phyloP scores from a whole-genome alignment of 2,888 invertebrate species.

The Dascillus cervinus region DNA sequence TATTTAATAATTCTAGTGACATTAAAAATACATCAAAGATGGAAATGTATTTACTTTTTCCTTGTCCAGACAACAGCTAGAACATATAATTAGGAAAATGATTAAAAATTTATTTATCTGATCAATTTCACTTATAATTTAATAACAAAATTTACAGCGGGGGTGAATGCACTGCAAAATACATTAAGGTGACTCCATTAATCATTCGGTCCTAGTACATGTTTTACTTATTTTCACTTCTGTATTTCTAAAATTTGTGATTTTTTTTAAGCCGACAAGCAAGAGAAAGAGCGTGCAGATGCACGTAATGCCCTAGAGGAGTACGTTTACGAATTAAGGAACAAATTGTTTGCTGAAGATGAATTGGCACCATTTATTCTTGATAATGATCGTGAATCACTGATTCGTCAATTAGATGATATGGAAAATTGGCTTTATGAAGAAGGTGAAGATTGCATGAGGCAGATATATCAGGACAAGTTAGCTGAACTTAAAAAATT shows the following conservation, averaged over 20 bases:
- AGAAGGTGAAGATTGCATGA: slow-evolving; percentile 88
- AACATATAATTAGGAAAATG: too few species aligned
- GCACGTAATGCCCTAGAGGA: slow-evolving; percentile 96
- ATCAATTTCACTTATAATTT: too few species aligned
- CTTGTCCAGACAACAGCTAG: too few species aligned
- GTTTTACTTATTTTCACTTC: background rate
- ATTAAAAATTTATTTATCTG: too few species aligned
- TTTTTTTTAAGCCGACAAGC: slow-evolving; percentile 66
- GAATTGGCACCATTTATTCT: slow-evolving; percentile 68
- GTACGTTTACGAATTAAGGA: slow-evolving; percentile 94
- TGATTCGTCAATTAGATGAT: slow-evolving; percentile 64
- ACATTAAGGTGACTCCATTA: too few species aligned
- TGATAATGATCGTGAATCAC: slow-evolving; percentile 56
- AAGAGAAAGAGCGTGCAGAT: slow-evolving; percentile 92
- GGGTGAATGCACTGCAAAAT: too few species aligned
- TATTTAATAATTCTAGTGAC: too few species aligned
- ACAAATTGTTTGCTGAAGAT: slow-evolving; percentile 73
- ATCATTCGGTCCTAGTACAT: too few species aligned
- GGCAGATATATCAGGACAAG: slow-evolving; percentile 61
- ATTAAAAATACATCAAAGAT: too few species aligned
- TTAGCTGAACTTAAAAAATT: slow-evolving; percentile 57
- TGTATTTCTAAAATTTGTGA: slow-evolving; percentile 6
- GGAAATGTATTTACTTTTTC: too few species aligned
- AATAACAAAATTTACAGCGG: too few species aligned
- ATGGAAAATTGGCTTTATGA: slow-evolving; percentile 98